Conservation (phyloP, 2,113 vertebrate species). For the Psephotus haematonotus region DNA sequence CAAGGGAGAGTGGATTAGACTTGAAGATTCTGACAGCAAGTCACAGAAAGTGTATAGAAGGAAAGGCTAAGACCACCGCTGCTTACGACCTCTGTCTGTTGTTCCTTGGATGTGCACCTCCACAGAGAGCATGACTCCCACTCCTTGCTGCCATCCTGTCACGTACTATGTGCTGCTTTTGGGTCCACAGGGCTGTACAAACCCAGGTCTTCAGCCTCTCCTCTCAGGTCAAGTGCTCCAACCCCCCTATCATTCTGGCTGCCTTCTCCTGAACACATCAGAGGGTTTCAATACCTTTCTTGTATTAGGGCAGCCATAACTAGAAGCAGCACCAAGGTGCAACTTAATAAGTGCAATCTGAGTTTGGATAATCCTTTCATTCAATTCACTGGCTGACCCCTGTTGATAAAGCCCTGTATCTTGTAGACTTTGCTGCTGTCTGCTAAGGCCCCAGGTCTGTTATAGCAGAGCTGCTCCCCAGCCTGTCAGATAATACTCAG, state of each 20-base stretch:
- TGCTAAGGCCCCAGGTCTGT: not conserved
- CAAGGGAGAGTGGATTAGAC: not conserved
- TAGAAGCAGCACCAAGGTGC: not conserved
- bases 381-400: accelerated
- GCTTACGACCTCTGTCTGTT: not conserved
- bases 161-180: not conserved
- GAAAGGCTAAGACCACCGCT: not conserved
- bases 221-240: not conserved
- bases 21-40: not conserved
- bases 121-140: not conserved
- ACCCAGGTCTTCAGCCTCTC: accelerated
- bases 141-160: not conserved
- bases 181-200: not conserved
- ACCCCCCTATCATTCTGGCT: accelerated
- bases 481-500: not conserved
- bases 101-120: not conserved
- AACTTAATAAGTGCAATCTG: not conserved
- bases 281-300: not conserved
- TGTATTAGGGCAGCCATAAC: not conserved
- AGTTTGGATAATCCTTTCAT: not conserved
- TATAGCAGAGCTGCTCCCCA: not conserved
- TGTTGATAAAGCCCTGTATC: not conserved
- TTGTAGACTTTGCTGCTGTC: not conserved
- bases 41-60: not conserved
- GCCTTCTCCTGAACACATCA: not conserved